These are phyloP conservation scores for Conistra vaccinii DNA, from an alignment of 2,888 invertebrate species.

Conservation along the genomic window DNA sequence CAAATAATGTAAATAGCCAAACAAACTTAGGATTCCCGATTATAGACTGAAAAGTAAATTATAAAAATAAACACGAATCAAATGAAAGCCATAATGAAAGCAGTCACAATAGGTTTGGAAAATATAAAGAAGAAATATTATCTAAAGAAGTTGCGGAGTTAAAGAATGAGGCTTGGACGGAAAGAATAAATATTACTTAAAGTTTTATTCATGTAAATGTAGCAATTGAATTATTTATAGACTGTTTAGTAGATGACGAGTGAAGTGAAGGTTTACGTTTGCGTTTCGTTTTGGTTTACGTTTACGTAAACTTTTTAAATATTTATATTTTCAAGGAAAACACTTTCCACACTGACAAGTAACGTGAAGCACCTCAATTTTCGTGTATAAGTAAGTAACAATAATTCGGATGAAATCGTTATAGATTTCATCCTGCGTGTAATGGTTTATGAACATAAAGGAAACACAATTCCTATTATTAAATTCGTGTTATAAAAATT, in stretches of 20 bases:
- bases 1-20: no score
- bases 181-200: slow-evolving; percentile 64
- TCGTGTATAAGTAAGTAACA: not conserved
- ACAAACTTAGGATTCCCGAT: not conserved
- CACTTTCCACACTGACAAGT: no score
- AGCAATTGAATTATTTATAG: slow-evolving; percentile 48
- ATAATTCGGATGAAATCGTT: not conserved
- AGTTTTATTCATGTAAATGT: slow-evolving; percentile 69
- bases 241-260: slow-evolving; percentile 17
- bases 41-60: not conserved
- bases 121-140: slow-evolving; percentile 48
- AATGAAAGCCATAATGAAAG: slow-evolving; percentile 9
- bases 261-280: not conserved
- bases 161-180: slow-evolving; percentile 59
- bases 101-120: slow-evolving; percentile 30
- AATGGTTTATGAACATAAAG: not conserved
- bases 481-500: not conserved
- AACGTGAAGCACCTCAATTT: not conserved
- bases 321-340: not conserved
- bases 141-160: slow-evolving; percentile 32
- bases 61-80: slow-evolving; percentile 11
- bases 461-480: not conserved
- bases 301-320: not conserved
- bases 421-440: not conserved
- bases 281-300: not conserved